These are phyloP conservation scores for Cygnus atratus DNA, from an alignment of 2,113 vertebrate species.

Conservation along the genomic window DNA sequence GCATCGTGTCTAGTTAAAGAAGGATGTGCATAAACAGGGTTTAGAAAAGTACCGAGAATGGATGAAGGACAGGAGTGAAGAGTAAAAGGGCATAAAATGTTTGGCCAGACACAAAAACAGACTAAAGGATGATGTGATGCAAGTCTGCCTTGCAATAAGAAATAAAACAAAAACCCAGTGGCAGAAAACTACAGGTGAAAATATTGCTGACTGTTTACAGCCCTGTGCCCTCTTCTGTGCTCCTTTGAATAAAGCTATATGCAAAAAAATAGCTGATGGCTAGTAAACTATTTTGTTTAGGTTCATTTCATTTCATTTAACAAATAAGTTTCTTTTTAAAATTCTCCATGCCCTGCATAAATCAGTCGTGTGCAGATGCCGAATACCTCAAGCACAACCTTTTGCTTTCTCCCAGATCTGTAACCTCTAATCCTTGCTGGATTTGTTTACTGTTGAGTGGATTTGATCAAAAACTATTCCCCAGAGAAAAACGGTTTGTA, in stretches of 20 bases:
- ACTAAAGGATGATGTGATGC: background rate
- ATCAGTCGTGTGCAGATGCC: background rate
- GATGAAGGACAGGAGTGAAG: background rate
- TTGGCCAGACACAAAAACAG: background rate
- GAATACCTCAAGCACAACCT: background rate
- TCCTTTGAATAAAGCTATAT: background rate
- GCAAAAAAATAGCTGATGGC: background rate
- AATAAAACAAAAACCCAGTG: background rate
- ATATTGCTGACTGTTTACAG: background rate
- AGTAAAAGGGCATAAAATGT: background rate
- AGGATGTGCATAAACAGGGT: background rate
- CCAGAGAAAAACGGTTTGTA: background rate
- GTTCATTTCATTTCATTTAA: background rate
- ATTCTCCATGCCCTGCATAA: background rate
- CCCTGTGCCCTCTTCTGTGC: background rate
- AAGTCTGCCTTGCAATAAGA: background rate
- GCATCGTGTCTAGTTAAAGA: background rate
- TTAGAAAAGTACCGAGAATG: background rate
- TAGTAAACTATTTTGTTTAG: background rate
- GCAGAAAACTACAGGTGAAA: background rate
- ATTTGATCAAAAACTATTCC: background rate
- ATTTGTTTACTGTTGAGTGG: constrained; percentile 16
- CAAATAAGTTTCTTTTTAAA: background rate
- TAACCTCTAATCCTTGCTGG: background rate
- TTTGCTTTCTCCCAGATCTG: constrained; percentile 19